Percentiles rank a stretch among this genome's conserved stretches.
Conservation (phyloP, 2,797 vertebrate species). For the Buphagus erythrorhynchus region DNA sequence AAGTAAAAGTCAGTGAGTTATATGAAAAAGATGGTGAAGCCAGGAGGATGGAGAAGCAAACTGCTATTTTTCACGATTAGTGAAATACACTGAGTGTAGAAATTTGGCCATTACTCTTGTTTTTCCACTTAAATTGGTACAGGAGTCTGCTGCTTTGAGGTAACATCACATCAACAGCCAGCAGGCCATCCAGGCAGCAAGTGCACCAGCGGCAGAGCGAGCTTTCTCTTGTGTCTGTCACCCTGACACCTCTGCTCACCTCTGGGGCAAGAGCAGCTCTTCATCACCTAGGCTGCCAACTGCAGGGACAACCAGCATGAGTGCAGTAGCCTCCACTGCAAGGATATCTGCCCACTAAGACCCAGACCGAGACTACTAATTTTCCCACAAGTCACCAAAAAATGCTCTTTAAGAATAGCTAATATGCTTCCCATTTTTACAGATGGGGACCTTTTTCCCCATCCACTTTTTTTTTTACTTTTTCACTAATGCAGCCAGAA, state of each 20-base stretch:
- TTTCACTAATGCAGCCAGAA: neutral
- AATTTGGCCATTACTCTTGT: neutral
- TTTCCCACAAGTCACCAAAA: neutral
- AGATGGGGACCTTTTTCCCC: neutral
- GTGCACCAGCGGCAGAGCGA: fast-evolving
- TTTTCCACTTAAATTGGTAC: neutral
- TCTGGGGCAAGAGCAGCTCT: neutral
- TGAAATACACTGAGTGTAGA: neutral
- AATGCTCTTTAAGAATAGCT: neutral
- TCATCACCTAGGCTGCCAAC: neutral
- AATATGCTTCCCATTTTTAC: fast-evolving
- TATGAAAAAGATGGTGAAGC: neutral
- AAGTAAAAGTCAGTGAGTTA: neutral
- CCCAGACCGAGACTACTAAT: neutral
- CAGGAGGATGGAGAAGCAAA: neutral
- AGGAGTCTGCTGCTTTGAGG: neutral
- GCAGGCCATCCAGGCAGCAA: neutral
- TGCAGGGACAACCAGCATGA: neutral
- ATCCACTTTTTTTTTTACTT: neutral
- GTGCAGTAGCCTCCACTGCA: neutral
- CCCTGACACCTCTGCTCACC: neutral
- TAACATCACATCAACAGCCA: neutral
- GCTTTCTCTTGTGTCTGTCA: fast-evolving
- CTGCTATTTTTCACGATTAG: neutral
- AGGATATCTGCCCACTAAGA: neutral